Percentiles rank a stretch among this genome's conserved stretches.
phyloP scores from a whole-genome alignment of 2,888 invertebrate genomes.

The Tenthredo mesomela region DNA sequence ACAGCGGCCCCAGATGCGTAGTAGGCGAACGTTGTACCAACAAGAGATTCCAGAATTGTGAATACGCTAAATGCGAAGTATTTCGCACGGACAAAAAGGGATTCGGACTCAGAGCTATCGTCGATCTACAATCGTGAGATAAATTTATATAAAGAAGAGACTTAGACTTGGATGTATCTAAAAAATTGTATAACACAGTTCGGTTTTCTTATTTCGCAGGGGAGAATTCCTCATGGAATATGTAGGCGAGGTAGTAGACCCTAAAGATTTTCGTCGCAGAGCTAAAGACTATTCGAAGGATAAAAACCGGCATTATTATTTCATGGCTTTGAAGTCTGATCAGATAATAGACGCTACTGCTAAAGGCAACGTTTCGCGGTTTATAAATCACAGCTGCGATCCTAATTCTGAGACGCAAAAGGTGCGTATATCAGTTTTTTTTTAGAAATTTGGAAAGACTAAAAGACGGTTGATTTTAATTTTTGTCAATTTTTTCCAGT shows the following conservation, averaged over 20 bases:
- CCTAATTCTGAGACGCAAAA: slow-evolving; percentile 99
- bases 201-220: slow-evolving; percentile 78
- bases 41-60: slow-evolving; percentile 93
- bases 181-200: too few relatives aligned
- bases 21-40: slow-evolving; percentile 96
- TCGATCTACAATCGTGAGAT: slow-evolving; percentile 86
- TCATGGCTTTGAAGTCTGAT: slow-evolving; percentile 97
- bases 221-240: slow-evolving; percentile 99
- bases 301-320: slow-evolving; percentile 96
- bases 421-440: slow-evolving; percentile 48
- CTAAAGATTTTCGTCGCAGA: slow-evolving; percentile 92
- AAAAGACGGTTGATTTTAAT: background rate
- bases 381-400: slow-evolving; percentile 99
- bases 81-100: slow-evolving; percentile 97
- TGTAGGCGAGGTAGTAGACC: slow-evolving; percentile 97
- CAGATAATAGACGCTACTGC: slow-evolving; percentile 97
- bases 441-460: too few relatives aligned
- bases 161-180: too few relatives aligned
- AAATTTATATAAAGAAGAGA: slow-evolving; percentile 21
- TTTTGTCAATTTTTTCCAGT: slow-evolving; percentile 74
- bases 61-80: slow-evolving; percentile 92
- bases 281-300: slow-evolving; percentile 94
- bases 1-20: slow-evolving; percentile 93
- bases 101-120: slow-evolving; percentile 91
- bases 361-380: slow-evolving; percentile 97